These are phyloP conservation scores for Trichogramma pretiosum DNA, from an alignment of 1,140 invertebrate genomes.

Conservation along the genomic window DNA sequence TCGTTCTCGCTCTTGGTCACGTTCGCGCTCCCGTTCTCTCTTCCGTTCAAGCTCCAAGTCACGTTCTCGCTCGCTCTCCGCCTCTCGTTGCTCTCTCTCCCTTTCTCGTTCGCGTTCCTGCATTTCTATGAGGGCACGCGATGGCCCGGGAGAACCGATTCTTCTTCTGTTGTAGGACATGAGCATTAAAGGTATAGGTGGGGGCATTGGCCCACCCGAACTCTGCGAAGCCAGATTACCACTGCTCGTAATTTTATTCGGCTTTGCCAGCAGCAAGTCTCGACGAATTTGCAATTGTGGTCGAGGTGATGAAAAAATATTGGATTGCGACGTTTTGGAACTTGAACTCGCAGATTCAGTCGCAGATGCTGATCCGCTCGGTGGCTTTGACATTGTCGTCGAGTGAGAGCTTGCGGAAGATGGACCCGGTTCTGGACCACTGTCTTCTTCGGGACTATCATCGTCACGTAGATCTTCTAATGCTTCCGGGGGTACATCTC, in stretches of 20 bases:
- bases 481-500: slow-evolving; percentile 64
- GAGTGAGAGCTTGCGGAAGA: slow-evolving; percentile 18
- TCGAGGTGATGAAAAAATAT: slow-evolving; percentile 24
- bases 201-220: slow-evolving; percentile 41
- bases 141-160: slow-evolving; percentile 39
- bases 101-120: slow-evolving; percentile 38
- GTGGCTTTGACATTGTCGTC: slow-evolving; percentile 27
- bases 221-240: slow-evolving; percentile 32
- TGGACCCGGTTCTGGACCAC: slow-evolving; percentile 28
- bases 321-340: background rate
- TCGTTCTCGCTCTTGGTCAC: slow-evolving; percentile 28
- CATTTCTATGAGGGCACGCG: slow-evolving; percentile 35
- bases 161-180: slow-evolving; percentile 38
- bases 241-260: slow-evolving; percentile 42
- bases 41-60: slow-evolving; percentile 25
- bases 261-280: slow-evolving; percentile 54
- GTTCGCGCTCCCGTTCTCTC: slow-evolving; percentile 20
- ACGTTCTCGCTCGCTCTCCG: slow-evolving; percentile 26
- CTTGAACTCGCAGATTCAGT: too few species aligned
- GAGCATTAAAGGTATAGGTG: slow-evolving; percentile 42
- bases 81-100: slow-evolving; percentile 27
- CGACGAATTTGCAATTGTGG: slow-evolving; percentile 62
- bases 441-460: slow-evolving; percentile 47
- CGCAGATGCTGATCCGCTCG: slow-evolving; percentile 35
- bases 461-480: slow-evolving; percentile 57